These are phyloP conservation scores for Phymorhynchus buccinoides DNA, from an alignment of 1,140 invertebrate genomes.

Conservation along the genomic window DNA sequence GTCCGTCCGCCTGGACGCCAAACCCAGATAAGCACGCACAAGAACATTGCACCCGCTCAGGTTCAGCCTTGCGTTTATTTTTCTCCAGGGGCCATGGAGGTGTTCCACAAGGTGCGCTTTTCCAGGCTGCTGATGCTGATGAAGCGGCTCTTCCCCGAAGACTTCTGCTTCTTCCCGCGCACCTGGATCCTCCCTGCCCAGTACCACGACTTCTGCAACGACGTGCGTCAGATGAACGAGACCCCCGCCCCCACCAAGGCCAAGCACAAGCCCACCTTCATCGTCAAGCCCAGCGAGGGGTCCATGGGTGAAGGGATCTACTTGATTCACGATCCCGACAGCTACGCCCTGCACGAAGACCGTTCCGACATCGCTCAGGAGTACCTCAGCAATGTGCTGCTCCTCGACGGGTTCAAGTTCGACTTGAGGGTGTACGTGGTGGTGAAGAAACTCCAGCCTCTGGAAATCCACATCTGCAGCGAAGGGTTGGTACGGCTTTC, in stretches of 20 bases:
- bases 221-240: conserved; percentile 45
- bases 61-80: no score
- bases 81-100: conserved; percentile 73
- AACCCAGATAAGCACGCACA: no score
- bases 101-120: conserved; percentile 75
- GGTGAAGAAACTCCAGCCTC: conserved; percentile 73
- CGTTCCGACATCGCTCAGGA: conserved; percentile 73
- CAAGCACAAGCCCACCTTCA: conserved; percentile 71
- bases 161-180: conserved; percentile 75
- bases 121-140: conserved; percentile 74
- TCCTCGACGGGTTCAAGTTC: conserved; percentile 76
- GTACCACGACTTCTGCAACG: conserved; percentile 68
- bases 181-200: conserved; percentile 76
- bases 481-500: conserved; percentile 76
- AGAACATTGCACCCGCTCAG: no score
- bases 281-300: conserved; percentile 76
- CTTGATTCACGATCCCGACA: conserved; percentile 70
- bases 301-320: conserved; percentile 77
- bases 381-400: conserved; percentile 74
- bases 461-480: conserved; percentile 75
- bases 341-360: conserved; percentile 61
- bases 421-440: conserved; percentile 76
- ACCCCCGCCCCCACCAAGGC: conserved; percentile 46
- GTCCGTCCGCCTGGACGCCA: no score
- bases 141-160: conserved; percentile 73